These are phyloP conservation scores for Hycleus phaleratus DNA, from an alignment of 1,140 invertebrate species.

Conservation along the genomic window DNA sequence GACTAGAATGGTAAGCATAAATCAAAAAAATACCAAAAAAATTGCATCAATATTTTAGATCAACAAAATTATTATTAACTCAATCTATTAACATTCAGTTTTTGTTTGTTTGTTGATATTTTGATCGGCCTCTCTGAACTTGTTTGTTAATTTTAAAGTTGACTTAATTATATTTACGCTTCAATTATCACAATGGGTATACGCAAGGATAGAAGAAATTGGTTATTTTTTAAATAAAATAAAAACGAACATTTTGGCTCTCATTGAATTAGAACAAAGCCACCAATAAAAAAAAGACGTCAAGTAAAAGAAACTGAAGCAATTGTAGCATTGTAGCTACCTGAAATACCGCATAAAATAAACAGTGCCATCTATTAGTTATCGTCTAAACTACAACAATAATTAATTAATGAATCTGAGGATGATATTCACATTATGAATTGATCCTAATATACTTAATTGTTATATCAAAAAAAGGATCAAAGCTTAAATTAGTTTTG, in stretches of 20 bases:
- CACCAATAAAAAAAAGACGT: no score
- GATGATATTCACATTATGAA: not conserved
- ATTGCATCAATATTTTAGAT: no score
- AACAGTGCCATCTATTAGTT: no score
- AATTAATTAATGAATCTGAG: not conserved
- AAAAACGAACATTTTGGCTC: no score
- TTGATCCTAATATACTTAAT: constrained; percentile 18
- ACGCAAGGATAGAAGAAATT: no score
- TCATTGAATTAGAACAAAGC: no score
- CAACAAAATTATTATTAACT: not conserved
- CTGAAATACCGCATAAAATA: no score
- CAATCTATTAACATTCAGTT: not conserved
- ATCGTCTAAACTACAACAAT: not conserved
- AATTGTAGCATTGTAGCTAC: no score
- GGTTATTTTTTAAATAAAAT: no score
- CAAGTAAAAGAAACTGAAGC: no score
- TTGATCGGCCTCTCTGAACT: constrained; percentile 6
- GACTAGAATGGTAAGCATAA: no score
- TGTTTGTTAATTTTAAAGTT: constrained; percentile 10
- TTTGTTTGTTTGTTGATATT: not conserved
- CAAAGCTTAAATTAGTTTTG: constrained; percentile 35
- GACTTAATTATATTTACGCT: constrained; percentile 9
- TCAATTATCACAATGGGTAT: constrained; percentile 6
- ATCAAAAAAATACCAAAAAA: no score
- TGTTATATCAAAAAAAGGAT: constrained; percentile 28